These are phyloP conservation scores for Otocyon megalotis DNA, from an alignment of 2,113 vertebrate genomes.

Conservation along the genomic window DNA sequence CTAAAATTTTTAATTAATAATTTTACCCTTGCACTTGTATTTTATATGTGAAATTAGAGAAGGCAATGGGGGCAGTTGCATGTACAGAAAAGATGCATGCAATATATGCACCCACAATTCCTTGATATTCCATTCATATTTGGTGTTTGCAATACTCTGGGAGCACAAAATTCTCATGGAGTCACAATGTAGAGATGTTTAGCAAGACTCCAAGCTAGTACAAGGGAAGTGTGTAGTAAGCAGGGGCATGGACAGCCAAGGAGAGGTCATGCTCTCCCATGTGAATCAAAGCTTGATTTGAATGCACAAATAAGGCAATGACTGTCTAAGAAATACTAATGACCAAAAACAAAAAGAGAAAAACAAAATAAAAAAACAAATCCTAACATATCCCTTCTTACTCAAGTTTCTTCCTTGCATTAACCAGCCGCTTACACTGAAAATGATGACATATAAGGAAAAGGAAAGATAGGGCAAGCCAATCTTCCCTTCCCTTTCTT, in stretches of 20 bases:
- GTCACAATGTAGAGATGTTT: background rate
- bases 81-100: background rate
- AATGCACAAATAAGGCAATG: background rate
- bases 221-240: background rate
- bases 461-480: background rate
- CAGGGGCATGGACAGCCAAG: background rate
- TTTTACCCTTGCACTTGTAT: background rate
- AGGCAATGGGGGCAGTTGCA: background rate
- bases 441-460: background rate
- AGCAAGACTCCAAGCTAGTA: background rate
- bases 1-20: background rate
- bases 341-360: background rate
- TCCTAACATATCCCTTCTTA: background rate
- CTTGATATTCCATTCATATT: background rate
- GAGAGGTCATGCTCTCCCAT: background rate
- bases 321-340: background rate
- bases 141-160: background rate
- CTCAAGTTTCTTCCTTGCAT: background rate
- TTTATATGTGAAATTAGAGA: background rate
- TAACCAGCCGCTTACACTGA: background rate
- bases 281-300: background rate
- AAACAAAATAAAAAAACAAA: background rate
- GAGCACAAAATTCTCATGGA: background rate
- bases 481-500: background rate
- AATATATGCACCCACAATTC: no score